Evolutionary conservation across 2,113 vertebrate species (phyloP).

Genomic region (Neofelis nebulosa): DNA sequence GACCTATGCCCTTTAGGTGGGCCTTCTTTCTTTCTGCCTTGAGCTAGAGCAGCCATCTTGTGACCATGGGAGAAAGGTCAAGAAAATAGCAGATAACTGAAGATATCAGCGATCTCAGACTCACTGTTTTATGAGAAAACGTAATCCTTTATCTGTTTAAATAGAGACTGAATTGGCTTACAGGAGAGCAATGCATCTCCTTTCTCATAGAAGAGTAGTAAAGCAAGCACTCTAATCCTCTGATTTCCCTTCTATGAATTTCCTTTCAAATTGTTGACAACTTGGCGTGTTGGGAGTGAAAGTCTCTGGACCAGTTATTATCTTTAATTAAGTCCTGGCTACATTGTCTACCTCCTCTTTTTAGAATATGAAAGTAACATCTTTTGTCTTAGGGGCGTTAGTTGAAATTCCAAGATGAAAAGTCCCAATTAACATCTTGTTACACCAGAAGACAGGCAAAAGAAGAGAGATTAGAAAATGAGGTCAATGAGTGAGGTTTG

Average conservation of each 20-base stretch:
- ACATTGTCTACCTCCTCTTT: background rate
- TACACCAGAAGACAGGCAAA: background rate
- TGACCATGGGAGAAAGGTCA: background rate
- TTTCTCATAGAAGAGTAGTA: background rate
- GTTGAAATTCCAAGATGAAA: background rate
- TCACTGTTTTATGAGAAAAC: background rate
- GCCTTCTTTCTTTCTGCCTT: background rate
- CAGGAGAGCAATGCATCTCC: background rate
- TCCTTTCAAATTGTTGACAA: background rate
- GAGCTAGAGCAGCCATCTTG: background rate
- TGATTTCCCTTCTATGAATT: background rate
- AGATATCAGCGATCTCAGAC: background rate
- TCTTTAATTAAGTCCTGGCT: background rate
- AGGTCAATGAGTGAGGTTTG: background rate
- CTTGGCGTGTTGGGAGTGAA: background rate
- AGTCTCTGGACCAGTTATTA: background rate
- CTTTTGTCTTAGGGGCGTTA: background rate
- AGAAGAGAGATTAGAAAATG: background rate
- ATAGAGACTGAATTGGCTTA: background rate
- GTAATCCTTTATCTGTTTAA: background rate
- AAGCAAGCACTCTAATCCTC: background rate
- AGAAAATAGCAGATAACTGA: background rate
- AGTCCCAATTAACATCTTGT: background rate
- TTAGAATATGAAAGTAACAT: background rate
- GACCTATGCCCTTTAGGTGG: background rate